Evolutionary conservation across 2,888 invertebrate genomes (phyloP), one percentile per base, ranked within the genome.

Genomic region (Drosophila atripex): DNA sequence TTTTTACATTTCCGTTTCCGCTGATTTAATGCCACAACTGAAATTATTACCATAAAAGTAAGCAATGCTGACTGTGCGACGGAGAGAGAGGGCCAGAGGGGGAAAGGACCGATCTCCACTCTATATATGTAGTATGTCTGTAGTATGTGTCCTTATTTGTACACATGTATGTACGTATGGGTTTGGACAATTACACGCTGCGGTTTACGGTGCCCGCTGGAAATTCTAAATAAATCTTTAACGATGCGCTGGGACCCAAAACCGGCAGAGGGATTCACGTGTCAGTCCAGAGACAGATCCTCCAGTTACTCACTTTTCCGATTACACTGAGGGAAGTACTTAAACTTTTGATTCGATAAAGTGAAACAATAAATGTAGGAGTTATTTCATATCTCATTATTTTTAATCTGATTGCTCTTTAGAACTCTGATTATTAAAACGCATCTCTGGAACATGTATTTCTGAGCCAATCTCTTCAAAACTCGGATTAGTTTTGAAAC

Each of bases 1-100:
- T 87, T 84, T 84, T 87, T 87, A 84, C 82, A 84, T 84, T 87
- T 84, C 84, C 84, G 77, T 75, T 84, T 87, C 84, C 86, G 84
- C 53, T 80, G 71, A 74, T 74, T 74, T 73, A 73, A 74, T 74
- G 69, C 69, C 73, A 57, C 74, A 69, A 73, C 83, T 77, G 76
- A 87, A 84, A 84, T 85, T 77, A 87, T 84, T 82, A 78, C 77
- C 85, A 82, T 76, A 80, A 86, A 80, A 73, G 86, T 86, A 76
- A 84, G 76, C 74, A 77, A 65, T 51, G 64, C 35, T 60, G 66
- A 50, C 51, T 45, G 38, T 8, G 45, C 16, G 43, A 11, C 25
- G n/a, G 51, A 12, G 0, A 18, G 35, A n/a, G 38, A 50, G 14
- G 14, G 8, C 47, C 8, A 11, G 63, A 43, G 12, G 18, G 9